phyloP scores from a whole-genome alignment of 2,113 vertebrate species.

The Gymnarchus niloticus region DNA sequence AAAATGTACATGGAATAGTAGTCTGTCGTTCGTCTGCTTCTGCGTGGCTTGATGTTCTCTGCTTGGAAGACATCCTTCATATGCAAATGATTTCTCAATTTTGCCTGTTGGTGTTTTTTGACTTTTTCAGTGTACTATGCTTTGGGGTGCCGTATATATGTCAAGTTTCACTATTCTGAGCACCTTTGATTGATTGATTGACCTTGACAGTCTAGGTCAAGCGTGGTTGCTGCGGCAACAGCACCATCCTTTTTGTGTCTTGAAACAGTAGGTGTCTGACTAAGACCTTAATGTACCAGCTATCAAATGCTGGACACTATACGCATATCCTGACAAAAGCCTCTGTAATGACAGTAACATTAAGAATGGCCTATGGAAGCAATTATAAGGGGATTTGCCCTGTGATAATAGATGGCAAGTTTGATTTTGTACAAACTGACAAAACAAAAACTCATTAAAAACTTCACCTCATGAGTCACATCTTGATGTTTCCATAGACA shows the following conservation, averaged over 20 bases:
- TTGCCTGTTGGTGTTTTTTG: too few relatives aligned
- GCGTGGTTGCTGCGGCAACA: background rate
- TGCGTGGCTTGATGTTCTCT: background rate
- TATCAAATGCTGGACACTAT: too few relatives aligned
- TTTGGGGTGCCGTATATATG: too few relatives aligned
- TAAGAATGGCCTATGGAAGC: too few relatives aligned
- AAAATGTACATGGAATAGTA: background rate
- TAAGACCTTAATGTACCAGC: too few relatives aligned
- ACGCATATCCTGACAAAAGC: too few relatives aligned
- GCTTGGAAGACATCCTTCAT: background rate
- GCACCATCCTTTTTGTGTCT: background rate
- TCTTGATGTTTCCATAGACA: slow-evolving; percentile 1
- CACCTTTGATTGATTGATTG: background rate
- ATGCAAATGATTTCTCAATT: background rate
- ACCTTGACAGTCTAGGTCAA: background rate
- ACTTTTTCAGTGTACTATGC: too few relatives aligned
- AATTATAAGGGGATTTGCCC: background rate
- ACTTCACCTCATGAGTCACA: background rate
- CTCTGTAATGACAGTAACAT: background rate
- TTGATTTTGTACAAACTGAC: background rate
- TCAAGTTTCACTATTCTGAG: too few relatives aligned
- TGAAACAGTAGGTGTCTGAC: background rate
- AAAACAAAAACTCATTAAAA: slow-evolving; percentile 4
- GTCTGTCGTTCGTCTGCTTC: background rate
- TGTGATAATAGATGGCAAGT: background rate